Evolutionary conservation across 2,888 invertebrate species (phyloP), one percentile per base, ranked within the genome.

Genomic region (Drosophila meridionalis): DNA sequence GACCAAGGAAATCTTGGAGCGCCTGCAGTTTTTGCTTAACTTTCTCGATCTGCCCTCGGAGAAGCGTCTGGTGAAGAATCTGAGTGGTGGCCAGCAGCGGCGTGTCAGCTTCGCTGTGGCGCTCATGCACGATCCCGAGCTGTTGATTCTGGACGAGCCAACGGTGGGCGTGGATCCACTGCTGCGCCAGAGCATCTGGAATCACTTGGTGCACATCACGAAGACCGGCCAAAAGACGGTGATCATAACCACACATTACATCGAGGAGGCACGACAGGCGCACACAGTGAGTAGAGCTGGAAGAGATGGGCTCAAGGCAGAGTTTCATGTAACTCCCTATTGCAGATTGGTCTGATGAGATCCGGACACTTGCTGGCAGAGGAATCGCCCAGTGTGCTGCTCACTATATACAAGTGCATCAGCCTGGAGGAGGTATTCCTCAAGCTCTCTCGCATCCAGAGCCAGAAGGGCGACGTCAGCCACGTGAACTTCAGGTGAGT

Each of bases 111-210:
- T 98, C 93, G 97, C 98, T 1, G 97, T 98, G 42, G 98, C 98
- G 0, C 94, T 98, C 28, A 96, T 98, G 95, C 98, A 98, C 92
- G 97, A 98, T 93, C 98, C 98, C 0, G 97, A 98, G 93, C 94
- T 98, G 52, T 94, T 98, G 73, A 98, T 98, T 93, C 94, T 98
- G 73, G 98, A 98, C 92, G 98, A 98, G 93, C 98, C 98, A 0
- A 98, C 98, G 0, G 98, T 98, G 53, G 98, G 98, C 4, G 98
- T 98, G 65, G 98, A 98, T 94, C 98, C 98, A 0, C 94, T 97
- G 78, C 95, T 98, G 59, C 94, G 98, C 28, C 97, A 97, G 94
- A 97, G 97, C 93, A 98, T 98, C 92, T 98, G 98, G 98, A 97
- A 97, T 89, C 98, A 98, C 92, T 94, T 98, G 92, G 96, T 98